Base-by-base conservation (phyloP, 2,113 vertebrate genomes). In the Callospermophilus lateralis region DNA sequence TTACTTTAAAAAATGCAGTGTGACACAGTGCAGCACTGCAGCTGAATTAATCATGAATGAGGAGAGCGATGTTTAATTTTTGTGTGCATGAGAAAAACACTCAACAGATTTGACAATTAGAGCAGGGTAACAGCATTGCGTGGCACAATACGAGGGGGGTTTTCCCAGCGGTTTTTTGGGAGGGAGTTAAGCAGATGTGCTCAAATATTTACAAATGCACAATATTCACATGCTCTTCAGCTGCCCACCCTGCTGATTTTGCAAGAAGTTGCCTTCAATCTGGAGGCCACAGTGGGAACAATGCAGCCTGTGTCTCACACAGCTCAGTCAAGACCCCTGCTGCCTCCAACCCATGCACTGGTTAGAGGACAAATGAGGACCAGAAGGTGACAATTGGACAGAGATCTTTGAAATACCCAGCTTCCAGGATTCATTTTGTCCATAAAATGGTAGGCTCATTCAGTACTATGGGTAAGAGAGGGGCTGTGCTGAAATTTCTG, bases 161-260 rank as follows among this genome's bases (percentile, higher is more conserved):
- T 98, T 98, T 98, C 98, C 98, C 98, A 98, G 97, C 76, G 97
- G 98, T 97, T 98, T 98, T 97, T 92, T 94, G 97, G 94, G 97
- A 98, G 96, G 96, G 96, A 98, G 94, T 98, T 96, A 94, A 98
- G 98, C 98, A 99, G 98, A 98, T 99, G 99, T 98, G 98, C 98
- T 98, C 98, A 98, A 97, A 98, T 98, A 98, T 98, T 99, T 98
- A 98, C 98, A 98, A 98, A 98, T 98, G 98, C 98, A 98, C 98
- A 98, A 98, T 98, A 97, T 98, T 98, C 97, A 67, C 98, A 98
- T 95, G 98, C 98, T 98, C 95, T 97, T 98, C 97, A 97, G 97
- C 97, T 96, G 97, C 98, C 98, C 94, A 93, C 98, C 98, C 98
- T 97, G 97, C 98, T 98, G 98, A 98, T 97, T 93, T 98, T 2